Percentiles rank a stretch among this genome's conserved stretches.
These are phyloP conservation scores for Rhinogobio ventralis DNA, from an alignment of 2,797 vertebrate species.

Conservation along the genomic window DNA sequence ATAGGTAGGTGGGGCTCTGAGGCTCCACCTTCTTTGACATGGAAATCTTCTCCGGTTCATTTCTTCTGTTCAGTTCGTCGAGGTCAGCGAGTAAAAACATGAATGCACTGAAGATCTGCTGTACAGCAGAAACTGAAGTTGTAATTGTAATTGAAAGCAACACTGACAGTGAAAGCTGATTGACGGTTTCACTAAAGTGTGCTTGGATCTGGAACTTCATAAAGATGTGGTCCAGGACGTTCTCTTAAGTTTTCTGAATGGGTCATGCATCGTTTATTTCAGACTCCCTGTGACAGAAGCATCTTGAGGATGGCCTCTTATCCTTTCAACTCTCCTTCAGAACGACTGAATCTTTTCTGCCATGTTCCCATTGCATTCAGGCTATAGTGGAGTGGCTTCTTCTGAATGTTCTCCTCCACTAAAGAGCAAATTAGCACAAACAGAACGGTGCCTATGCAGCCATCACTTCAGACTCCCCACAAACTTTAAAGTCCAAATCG, in stretches of 20 bases:
- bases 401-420: conserved; percentile 19
- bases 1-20: not conserved
- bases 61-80: not conserved
- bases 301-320: not conserved
- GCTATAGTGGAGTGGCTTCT: not conserved
- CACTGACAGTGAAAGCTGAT: not conserved
- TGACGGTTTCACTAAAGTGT: not conserved
- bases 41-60: not conserved
- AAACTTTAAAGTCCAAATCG: conserved; percentile 58
- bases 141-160: not conserved
- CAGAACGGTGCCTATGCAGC: conserved; percentile 24
- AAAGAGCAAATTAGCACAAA: conserved; percentile 49
- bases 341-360: not conserved
- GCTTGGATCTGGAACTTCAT: not conserved
- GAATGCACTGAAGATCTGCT: not conserved
- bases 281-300: not conserved
- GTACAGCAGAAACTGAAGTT: not conserved
- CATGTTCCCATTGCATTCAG: not conserved
- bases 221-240: not conserved
- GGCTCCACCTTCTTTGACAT: not conserved
- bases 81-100: not conserved
- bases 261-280: not conserved
- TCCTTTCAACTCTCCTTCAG: not conserved
- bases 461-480: conserved; percentile 29
- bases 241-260: not conserved